Conservation (phyloP, 2,888 invertebrate species). For the Drosophila seclusa region DNA sequence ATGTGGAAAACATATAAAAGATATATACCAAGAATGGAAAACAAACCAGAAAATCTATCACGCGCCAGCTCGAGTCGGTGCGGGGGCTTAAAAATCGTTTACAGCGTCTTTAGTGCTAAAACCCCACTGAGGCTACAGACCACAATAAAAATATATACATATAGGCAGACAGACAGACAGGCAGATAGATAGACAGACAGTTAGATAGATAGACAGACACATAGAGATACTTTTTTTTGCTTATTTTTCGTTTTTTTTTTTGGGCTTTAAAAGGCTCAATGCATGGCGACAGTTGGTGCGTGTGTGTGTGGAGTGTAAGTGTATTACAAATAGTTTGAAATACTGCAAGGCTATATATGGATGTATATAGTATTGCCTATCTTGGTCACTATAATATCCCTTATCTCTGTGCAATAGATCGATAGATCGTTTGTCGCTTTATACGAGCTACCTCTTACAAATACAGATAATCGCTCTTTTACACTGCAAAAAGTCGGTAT, state of each 20-base stretch:
- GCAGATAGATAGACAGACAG: slow-evolving; percentile 15
- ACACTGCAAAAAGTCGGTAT: slow-evolving; percentile 25
- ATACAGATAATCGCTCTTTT: slow-evolving; percentile 39
- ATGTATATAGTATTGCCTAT: slow-evolving; percentile 32
- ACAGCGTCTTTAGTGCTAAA: slow-evolving; percentile 73
- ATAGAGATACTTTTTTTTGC: slow-evolving; percentile 40
- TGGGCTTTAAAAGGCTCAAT: slow-evolving; percentile 44
- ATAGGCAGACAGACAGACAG: neutral
- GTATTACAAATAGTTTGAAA: slow-evolving; percentile 17
- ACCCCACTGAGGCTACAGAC: slow-evolving; percentile 46
- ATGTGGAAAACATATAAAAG: neutral
- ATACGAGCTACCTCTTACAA: slow-evolving; percentile 50
- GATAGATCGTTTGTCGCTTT: slow-evolving; percentile 48
- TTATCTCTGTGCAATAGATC: slow-evolving; percentile 52
- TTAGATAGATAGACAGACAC: slow-evolving; percentile 7
- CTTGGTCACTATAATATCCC: slow-evolving; percentile 41
- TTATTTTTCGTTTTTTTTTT: slow-evolving; percentile 2
- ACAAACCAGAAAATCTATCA: slow-evolving; percentile 46
- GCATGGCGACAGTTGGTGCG: slow-evolving; percentile 22
- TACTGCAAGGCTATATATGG: slow-evolving; percentile 7
- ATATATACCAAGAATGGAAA: neutral
- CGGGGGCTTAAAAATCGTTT: slow-evolving; percentile 75
- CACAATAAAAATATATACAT: slow-evolving; percentile 1
- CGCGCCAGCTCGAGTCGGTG: slow-evolving; percentile 48
- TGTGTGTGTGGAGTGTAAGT: slow-evolving; percentile 1